These are phyloP conservation scores for Scrobipalpa atriplicella DNA, from an alignment of 2,888 invertebrate genomes.

Conservation along the genomic window DNA sequence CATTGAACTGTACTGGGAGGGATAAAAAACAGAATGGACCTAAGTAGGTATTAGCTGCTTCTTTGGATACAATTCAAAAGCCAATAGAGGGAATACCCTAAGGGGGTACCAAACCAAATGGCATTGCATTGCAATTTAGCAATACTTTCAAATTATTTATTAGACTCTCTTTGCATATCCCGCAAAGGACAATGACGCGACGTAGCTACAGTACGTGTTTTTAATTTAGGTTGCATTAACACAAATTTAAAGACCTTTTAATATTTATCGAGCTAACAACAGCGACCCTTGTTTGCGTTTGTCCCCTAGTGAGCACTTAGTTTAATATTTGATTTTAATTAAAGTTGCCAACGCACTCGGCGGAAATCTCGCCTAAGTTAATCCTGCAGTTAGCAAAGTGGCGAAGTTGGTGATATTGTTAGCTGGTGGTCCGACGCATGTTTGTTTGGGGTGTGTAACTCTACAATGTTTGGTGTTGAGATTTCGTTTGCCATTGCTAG, in stretches of 20 bases:
- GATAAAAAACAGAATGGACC: no score
- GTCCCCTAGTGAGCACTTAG: constrained; percentile 20
- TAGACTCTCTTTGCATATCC: no score
- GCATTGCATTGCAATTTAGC: no score
- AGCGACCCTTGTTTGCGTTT: constrained; percentile 25
- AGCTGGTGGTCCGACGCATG: constrained; percentile 68
- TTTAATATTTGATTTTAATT: constrained; percentile 64
- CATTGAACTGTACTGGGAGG: no score
- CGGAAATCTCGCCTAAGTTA: constrained; percentile 59
- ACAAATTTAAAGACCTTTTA: not conserved
- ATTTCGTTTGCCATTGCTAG: no score
- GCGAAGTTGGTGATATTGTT: constrained; percentile 67
- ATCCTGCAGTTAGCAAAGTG: constrained; percentile 64
- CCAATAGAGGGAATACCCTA: no score
- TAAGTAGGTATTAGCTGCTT: no score
- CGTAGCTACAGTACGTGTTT: not conserved
- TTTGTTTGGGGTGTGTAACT: constrained; percentile 75
- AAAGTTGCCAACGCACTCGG: constrained; percentile 58
- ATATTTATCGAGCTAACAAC: constrained; percentile 21
- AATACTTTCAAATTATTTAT: no score
- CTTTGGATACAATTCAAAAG: no score
- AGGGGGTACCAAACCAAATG: no score
- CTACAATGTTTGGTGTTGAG: constrained; percentile 71
- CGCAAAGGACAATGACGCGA: not conserved
- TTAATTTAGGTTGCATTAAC: constrained; percentile 1